These are phyloP conservation scores for Paratrypauchen microcephalus DNA, from an alignment of 2,797 vertebrate genomes.

Conservation along the genomic window DNA sequence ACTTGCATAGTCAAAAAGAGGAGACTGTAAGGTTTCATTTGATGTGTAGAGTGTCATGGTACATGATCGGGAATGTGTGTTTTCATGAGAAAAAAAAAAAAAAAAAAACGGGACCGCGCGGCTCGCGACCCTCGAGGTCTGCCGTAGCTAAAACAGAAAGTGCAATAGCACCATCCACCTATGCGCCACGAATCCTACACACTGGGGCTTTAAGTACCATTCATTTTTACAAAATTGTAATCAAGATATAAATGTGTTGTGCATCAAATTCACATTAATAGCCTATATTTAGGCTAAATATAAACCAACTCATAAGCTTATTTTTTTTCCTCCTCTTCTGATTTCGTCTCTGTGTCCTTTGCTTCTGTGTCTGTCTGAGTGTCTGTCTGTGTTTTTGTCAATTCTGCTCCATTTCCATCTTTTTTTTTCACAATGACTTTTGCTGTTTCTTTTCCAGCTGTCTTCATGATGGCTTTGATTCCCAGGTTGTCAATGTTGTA, in stretches of 20 bases:
- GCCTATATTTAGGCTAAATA: not conserved
- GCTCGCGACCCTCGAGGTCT: too few species aligned
- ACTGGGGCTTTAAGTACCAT: too few species aligned
- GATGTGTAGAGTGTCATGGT: too few species aligned
- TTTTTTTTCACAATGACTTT: conserved; percentile 74
- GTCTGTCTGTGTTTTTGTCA: conserved; percentile 10
- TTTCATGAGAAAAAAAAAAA: too few species aligned
- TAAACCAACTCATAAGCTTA: conserved; percentile 7
- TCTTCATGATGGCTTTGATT: conserved; percentile 84
- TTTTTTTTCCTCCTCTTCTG: conserved; percentile 32
- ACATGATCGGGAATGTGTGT: too few species aligned
- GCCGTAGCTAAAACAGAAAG: too few species aligned
- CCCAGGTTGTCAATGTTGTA: conserved; percentile 87
- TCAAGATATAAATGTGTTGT: not conserved
- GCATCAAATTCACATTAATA: not conserved
- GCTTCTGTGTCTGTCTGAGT: conserved; percentile 9
- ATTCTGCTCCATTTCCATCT: conserved; percentile 31
- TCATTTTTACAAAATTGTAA: not conserved
- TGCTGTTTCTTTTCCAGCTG: conserved; percentile 79
- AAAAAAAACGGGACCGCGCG: too few species aligned
- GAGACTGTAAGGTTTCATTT: too few species aligned
- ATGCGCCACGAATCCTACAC: too few species aligned
- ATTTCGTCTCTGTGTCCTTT: conserved; percentile 21
- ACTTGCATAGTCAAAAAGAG: too few species aligned
- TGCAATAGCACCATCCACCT: too few species aligned